Percentiles rank a stretch among this genome's conserved stretches.
phyloP scores from a whole-genome alignment of 1,140 invertebrate species.

The Rhizoglyphus robini region DNA sequence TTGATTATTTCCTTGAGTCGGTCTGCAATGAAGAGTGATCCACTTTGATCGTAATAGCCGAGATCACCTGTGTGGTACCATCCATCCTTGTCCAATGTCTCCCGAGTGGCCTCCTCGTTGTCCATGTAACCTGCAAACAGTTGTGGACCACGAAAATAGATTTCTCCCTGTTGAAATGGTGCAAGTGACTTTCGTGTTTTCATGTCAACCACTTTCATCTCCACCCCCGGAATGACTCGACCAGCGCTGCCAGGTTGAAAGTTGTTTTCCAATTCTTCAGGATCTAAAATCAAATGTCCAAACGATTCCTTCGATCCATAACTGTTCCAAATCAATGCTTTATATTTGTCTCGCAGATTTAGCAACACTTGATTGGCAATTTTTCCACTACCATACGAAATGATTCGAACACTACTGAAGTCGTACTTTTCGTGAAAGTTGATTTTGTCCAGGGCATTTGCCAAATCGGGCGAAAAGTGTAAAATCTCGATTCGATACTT shows the following conservation, averaged over 20 bases:
- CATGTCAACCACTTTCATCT: constrained; percentile 13
- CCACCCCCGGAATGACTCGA: background rate
- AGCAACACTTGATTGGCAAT: background rate
- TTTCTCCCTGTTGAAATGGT: background rate
- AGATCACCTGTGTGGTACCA: constrained; percentile 41
- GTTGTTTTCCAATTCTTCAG: background rate
- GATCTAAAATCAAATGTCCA: background rate
- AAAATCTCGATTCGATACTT: background rate
- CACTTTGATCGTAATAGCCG: constrained; percentile 28
- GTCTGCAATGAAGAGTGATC: constrained; percentile 25
- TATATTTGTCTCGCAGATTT: background rate
- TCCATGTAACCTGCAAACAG: constrained; percentile 26
- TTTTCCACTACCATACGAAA: background rate
- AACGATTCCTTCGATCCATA: constrained; percentile 7
- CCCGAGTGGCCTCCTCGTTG: constrained; percentile 22
- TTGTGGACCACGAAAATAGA: constrained; percentile 32
- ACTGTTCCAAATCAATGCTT: background rate
- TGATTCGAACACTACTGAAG: background rate
- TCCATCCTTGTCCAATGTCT: constrained; percentile 29
- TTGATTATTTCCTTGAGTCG: constrained; percentile 24
- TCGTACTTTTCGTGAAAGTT: background rate
- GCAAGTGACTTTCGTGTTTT: background rate
- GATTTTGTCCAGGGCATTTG: background rate
- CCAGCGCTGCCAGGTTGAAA: background rate
- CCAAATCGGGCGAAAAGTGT: background rate